Base-by-base conservation (phyloP, 1,140 invertebrate genomes). In the Asobara japonica region DNA sequence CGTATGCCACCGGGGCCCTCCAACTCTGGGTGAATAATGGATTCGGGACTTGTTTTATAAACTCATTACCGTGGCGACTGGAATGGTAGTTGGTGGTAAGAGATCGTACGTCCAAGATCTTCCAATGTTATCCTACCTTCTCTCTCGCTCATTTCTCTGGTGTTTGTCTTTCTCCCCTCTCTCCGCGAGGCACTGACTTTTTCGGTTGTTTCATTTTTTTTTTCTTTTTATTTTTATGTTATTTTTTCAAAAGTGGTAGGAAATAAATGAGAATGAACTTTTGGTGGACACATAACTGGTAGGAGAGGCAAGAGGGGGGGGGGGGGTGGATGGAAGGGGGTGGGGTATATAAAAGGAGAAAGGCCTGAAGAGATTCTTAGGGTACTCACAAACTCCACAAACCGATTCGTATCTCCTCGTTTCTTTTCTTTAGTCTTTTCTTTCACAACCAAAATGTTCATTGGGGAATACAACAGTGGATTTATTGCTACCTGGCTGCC, bases 41-140 rank as follows among this genome's bases (percentile, higher is more conserved):
- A 75, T 75, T 72, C 74, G 71, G 72, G 72, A 73, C 74, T 72
- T 73, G 74, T 75, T 75, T 75, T 71, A 72, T 75, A 75, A 75
- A 75, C 71, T 75, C 74, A 75, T 75, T 75, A 75, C 74, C 71
- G 74, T 73, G 71, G 69, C 71, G 69, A 72, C 67, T 66, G 71
- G 71, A 75, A 75, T 75, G 74, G 74, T 73, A 73, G 74, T 75
- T 75, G 71, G 71, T 75, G 73, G 74, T 71, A 75, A 75, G 71
- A 75, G 74, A 75, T 75, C 74, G 74, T 69, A 68, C 69, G 66
- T 74, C 56, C 45, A 67, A 72, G 74, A 75, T 75, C 71, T 56
- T 68, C 68, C 67, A 75, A 65, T 75, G 74, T 72, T 56, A 73
- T 72, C 31, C 60, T 69, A 22, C 27, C 33, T 31, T 36, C 66